Percentiles rank a stretch among this genome's conserved stretches.
Evolutionary conservation across 2,113 vertebrate species (phyloP).

Genomic region (Atherinomorus stipes): DNA sequence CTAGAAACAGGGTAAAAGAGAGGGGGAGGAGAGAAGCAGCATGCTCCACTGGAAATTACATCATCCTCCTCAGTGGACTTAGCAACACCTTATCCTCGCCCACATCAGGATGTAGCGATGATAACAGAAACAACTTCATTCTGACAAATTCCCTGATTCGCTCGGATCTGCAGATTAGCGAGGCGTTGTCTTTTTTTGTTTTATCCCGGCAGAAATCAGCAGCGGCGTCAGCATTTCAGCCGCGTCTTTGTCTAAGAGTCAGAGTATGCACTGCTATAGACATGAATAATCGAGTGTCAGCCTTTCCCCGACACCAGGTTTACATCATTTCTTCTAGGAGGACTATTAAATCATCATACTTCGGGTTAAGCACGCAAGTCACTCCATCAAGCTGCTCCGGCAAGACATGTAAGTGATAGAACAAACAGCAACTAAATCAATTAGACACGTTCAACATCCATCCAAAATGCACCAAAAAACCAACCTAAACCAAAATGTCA

Average conservation of each 20-base stretch:
- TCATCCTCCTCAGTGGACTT: constrained; percentile 56
- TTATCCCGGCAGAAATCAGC: constrained; percentile 61
- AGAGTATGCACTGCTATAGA: constrained; percentile 43
- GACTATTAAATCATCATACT: constrained; percentile 67
- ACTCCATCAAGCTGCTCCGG: constrained; percentile 50
- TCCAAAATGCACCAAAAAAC: neutral
- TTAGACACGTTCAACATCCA: constrained; percentile 19
- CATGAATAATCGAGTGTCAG: constrained; percentile 71
- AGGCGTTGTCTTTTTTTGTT: constrained; percentile 22
- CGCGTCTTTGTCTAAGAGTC: constrained; percentile 56
- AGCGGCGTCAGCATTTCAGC: constrained; percentile 60
- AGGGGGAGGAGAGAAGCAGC: constrained; percentile 29
- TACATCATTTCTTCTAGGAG: constrained; percentile 62
- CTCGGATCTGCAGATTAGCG: constrained; percentile 53
- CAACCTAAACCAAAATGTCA: neutral
- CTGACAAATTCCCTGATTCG: constrained; percentile 59
- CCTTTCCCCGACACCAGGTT: constrained; percentile 65
- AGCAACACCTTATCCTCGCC: constrained; percentile 59
- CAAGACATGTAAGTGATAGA: constrained; percentile 30
- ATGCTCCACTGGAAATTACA: constrained; percentile 60
- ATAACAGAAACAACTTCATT: constrained; percentile 46
- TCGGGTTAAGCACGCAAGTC: constrained; percentile 48
- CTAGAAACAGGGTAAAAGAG: constrained; percentile 22
- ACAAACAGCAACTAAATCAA: constrained; percentile 43
- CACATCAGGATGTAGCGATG: constrained; percentile 47